Evolutionary conservation across 2,797 vertebrate species (phyloP).

Genomic region (Aselliscus stoliczkanus): DNA sequence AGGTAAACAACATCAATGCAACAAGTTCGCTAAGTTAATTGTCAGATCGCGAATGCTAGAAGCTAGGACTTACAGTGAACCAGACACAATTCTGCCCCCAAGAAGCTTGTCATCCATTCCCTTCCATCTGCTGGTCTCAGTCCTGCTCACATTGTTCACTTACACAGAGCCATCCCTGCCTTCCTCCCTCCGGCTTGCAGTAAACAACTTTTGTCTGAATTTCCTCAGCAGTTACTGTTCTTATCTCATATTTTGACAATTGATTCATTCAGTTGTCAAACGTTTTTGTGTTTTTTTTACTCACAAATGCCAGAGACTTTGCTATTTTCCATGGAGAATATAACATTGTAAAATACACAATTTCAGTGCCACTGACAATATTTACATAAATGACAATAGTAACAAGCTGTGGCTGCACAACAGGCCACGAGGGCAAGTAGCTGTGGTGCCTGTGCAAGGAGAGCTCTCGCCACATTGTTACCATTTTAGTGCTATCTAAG

Average conservation of each 20-base stretch:
- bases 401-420: not conserved
- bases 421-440: no score
- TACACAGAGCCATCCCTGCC: not conserved
- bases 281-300: not conserved
- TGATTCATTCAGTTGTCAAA: not conserved
- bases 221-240: not conserved
- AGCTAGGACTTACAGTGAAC: not conserved
- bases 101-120: not conserved
- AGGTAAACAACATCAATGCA: no score
- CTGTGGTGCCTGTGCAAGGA: not conserved
- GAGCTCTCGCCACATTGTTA: no score
- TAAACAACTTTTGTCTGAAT: not conserved
- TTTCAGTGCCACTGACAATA: not conserved
- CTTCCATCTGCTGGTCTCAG: not conserved
- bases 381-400: not conserved
- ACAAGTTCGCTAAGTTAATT: no score
- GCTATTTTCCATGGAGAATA: not conserved
- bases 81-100: not conserved
- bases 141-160: not conserved
- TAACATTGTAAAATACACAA: not conserved
- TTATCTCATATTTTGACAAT: not conserved
- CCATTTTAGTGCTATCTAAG: not conserved
- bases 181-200: not conserved
- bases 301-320: not conserved
- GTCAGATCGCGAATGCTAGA: not conserved